Evolutionary conservation across 1,140 invertebrate genomes (phyloP), one percentile per base, ranked within the genome.

Genomic region (Telenomus remus): DNA sequence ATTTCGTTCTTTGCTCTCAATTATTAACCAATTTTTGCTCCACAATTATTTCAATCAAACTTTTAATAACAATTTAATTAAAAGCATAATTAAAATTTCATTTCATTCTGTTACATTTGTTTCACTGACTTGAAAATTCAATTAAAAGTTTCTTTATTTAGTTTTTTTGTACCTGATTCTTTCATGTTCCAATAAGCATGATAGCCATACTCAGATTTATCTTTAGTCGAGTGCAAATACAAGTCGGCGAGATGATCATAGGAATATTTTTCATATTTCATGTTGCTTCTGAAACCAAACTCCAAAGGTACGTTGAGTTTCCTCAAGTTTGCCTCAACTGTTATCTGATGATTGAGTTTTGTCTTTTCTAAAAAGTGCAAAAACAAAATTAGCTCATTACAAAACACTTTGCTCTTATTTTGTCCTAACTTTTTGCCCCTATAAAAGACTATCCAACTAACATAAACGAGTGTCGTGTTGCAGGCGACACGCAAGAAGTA

Each of bases 301-400:
- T 94, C 93, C 13, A 93, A 91, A 0, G 91, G 89, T 9, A 93
- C 89, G 10, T 93, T 93, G 16, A 94, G 87, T 78, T 92, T 93
- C 47, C 92, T 91, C 1, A 94, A 82, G 81, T 94, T 93, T 0
- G 94, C 84, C 39, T 90, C 85, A 5, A 92, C 84, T 11, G 90
- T 87, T 6, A 91, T 79, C 46, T 90, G 89, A 65, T 91, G 89
- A 77, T 91, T 85, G 11, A 88, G 79, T 35, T 87, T 79, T 4
- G 78, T 74, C 19, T 82, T 80, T 4, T 76, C 85, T 86, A 48
- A 42, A 75, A 79, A 50, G 6, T 19, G 33, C n/a, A n/a, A n/a
- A n/a, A n/a, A n/a, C n/a, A 46, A 66, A 63, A 19, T 42, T n/a
- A 4, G 8, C 19, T 47, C 16, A 9, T 13, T 47, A 39, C 48